Base-by-base conservation (phyloP, 2,113 vertebrate species). In the Noturus placidus region DNA sequence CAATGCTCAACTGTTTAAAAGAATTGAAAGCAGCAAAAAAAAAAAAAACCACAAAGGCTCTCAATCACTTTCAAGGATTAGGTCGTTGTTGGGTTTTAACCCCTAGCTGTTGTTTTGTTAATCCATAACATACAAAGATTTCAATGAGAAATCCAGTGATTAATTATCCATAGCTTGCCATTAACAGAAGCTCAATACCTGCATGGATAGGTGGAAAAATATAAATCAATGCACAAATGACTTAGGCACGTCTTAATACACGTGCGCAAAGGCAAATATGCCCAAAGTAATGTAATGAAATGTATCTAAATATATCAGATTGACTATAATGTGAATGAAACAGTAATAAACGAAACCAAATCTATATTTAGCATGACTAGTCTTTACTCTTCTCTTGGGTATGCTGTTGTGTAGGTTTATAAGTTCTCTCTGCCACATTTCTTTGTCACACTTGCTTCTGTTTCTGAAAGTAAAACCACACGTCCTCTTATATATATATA, bases 11-110 rank as follows among this genome's bases (percentile, higher is more conserved):
- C 77, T 78, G 69, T 82, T 42, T 56, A n/a, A 78, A 20, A 56
- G n/a, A 83, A 30, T 79, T 25, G 46, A 46, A 76, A 67, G 69
- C 74, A 86, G 42, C 42, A n/a, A 84, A 63, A 67, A 77, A 69
- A 42, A 20, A n/a, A 69, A 59, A 77, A 33, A 70, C 80, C 20
- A 59, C 54, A 10, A 22, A 74, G 65, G 33, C 46, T 54, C 11
- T 70, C 14, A 10, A 42, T 61, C 77, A 25, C 20, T 76, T 84
- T 61, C 27, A 61, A 35, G 69, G 52, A 14, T 10, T 54, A 14
- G 13, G 52, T 27, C n/a, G 5, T 89, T 56, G 56, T 54, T 30
- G 20, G 7, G 30, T 54, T 84, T 33, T 52, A 30, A 19, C 63
- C 27, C 17, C 14, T 3, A 42, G 35, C 11, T 74, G 35, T 25